Evolutionary conservation across 2,888 invertebrate genomes (phyloP).

Genomic region (Rhagium mordax): DNA sequence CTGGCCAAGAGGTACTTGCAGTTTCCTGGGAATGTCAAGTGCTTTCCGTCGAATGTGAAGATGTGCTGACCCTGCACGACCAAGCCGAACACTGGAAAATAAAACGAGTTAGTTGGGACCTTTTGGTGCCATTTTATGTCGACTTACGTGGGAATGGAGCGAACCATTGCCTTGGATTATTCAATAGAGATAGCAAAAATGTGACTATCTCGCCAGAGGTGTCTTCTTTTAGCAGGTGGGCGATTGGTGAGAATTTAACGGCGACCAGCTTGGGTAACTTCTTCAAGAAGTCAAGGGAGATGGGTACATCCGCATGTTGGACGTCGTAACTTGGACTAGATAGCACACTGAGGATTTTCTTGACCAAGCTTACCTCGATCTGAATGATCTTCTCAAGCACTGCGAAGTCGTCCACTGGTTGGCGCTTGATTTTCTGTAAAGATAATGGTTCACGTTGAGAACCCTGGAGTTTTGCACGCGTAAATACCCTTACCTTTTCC

Average conservation of each 20-base stretch:
- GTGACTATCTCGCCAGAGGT: slow-evolving; percentile 68
- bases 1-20: slow-evolving; percentile 90
- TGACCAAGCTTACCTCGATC: slow-evolving; percentile 66
- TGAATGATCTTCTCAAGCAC: slow-evolving; percentile 76
- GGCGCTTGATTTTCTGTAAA: slow-evolving; percentile 73
- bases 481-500: slow-evolving; percentile 77
- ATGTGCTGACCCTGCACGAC: slow-evolving; percentile 87
- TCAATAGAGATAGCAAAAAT: slow-evolving; percentile 72
- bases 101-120: background rate
- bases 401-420: slow-evolving; percentile 76
- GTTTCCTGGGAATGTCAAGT: slow-evolving; percentile 84
- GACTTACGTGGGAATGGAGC: slow-evolving; percentile 78
- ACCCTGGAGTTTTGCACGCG: background rate
- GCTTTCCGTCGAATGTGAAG: slow-evolving; percentile 90
- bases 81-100: slow-evolving; percentile 76
- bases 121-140: background rate
- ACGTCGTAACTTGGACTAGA: slow-evolving; percentile 38
- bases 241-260: slow-evolving; percentile 75
- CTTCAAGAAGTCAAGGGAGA: slow-evolving; percentile 61
- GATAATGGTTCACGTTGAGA: slow-evolving; percentile 16
- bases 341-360: slow-evolving; percentile 62
- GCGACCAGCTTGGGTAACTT: slow-evolving; percentile 74
- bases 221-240: slow-evolving; percentile 76
- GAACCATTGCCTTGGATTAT: slow-evolving; percentile 74
- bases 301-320: slow-evolving; percentile 24